Base-by-base conservation (phyloP, 1,140 invertebrate species). In the Neodiprion virginianus region DNA sequence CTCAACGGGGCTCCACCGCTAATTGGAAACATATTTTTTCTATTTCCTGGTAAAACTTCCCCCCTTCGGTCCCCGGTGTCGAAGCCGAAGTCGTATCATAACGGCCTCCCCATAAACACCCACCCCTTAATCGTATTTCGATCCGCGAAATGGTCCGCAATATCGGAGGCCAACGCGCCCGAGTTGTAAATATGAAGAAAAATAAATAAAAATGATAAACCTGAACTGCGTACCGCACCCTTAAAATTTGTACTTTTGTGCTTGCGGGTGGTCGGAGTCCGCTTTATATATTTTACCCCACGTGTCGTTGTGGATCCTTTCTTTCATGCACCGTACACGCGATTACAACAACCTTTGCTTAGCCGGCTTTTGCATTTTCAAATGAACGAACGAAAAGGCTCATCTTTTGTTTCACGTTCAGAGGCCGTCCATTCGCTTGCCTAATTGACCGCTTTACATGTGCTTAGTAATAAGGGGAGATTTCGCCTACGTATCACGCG, bases 21-120 rank as follows among this genome's bases (percentile, higher is more conserved):
- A 69, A 69, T 69, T 69, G 67, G 67, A 69, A 69, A 69, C 67
- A 69, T 69, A 69, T 69, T 69, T 69, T 69, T 69, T 69, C 67
- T 69, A 69, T 69, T 69, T 69, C 67, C 14, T 21, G 67, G 21
- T 23, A 69, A 61, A 61, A 61, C 11, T 61, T 53, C 53, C 53
- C 53, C 53, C 53, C 53, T 17, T 40, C 28, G 28, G 28, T 5
- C 28, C 28, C 28, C 28, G 28, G 4, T 8, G 53, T 61, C 11
- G 53, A 40, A 40, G 28, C 28, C 28, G 28, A 40, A 12, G 11
- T 61, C 53, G 53, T 17, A 17, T 61, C 53, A 17, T 61, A 61
- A 61, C 53, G 53, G 53, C n/a, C n/a, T 17, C 11, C 53, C 53
- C 53, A 61, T 61, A 61, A 61, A 61, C 53, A 61, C 53, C 53